Percentiles rank a stretch among this genome's conserved stretches.
Evolutionary conservation across 2,113 vertebrate genomes (phyloP).

Genomic region (Proterorhinus semilunaris): DNA sequence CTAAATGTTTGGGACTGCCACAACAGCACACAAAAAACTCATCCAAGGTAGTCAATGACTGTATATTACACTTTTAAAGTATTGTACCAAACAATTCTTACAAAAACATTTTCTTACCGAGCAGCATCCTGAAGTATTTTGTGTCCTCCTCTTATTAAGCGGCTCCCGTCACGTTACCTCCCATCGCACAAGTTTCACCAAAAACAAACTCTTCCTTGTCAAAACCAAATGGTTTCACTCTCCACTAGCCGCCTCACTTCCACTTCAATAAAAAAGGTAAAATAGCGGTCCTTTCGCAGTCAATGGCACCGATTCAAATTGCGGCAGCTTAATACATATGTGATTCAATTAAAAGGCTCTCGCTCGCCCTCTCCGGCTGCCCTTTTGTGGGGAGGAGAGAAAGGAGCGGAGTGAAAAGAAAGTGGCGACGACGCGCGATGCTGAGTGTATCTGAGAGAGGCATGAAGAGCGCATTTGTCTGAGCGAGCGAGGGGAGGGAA

Average conservation of each 20-base stretch:
- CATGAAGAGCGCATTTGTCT: constrained; percentile 48
- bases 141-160: constrained; percentile 32
- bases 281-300: constrained; percentile 30
- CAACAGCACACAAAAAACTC: too few relatives aligned
- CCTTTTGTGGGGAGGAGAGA: constrained; percentile 33
- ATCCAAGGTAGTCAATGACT: too few relatives aligned
- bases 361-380: constrained; percentile 58
- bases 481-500: constrained; percentile 2
- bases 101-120: constrained; percentile 59
- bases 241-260: constrained; percentile 13
- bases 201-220: constrained; percentile 28
- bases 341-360: constrained; percentile 68
- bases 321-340: constrained; percentile 54
- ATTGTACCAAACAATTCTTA: background rate
- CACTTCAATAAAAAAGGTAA: constrained; percentile 29
- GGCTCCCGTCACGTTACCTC: constrained; percentile 32
- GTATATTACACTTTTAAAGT: background rate
- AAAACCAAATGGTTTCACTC: constrained; percentile 14
- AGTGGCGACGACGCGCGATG: constrained; percentile 53
- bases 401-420: constrained; percentile 34
- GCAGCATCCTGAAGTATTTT: constrained; percentile 64
- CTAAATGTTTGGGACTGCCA: background rate
- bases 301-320: constrained; percentile 53
- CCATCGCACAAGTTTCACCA: constrained; percentile 53
- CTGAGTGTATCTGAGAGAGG: constrained; percentile 36